These are phyloP conservation scores for Anoplolepis gracilipes DNA, from an alignment of 1,140 invertebrate genomes.

Conservation along the genomic window DNA sequence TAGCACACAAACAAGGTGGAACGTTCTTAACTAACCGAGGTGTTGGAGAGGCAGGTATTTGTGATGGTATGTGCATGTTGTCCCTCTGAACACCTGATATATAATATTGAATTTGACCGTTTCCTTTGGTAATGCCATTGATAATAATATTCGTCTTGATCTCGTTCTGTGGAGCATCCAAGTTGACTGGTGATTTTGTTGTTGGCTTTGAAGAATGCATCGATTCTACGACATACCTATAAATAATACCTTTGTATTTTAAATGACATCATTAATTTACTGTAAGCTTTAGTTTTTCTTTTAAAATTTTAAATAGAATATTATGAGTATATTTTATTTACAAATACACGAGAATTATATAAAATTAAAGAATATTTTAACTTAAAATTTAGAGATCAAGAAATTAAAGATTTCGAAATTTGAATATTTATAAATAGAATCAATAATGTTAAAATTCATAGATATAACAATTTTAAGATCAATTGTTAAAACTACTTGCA, in stretches of 20 bases:
- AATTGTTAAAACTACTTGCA: background rate
- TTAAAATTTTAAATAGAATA: background rate
- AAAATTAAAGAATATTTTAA: background rate
- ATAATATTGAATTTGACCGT: conserved; percentile 68
- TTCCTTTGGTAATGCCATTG: conserved; percentile 62
- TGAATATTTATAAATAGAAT: background rate
- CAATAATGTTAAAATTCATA: background rate
- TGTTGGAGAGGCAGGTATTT: conserved; percentile 50
- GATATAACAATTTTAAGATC: background rate
- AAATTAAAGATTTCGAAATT: background rate
- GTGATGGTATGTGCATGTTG: conserved; percentile 61
- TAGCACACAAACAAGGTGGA: conserved; percentile 75
- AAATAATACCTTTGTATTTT: conserved; percentile 11
- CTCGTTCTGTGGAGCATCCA: conserved; percentile 71
- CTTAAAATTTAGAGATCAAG: background rate
- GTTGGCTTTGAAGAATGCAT: conserved; percentile 76
- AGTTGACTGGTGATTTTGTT: conserved; percentile 57
- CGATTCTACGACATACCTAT: conserved; percentile 72
- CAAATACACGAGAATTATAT: background rate
- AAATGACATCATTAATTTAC: background rate
- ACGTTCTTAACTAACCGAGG: conserved; percentile 66
- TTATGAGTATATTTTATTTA: background rate
- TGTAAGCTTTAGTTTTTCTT: background rate
- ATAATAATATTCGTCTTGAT: conserved; percentile 72
- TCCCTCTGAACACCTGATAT: conserved; percentile 71